Evolutionary conservation across 2,113 vertebrate species (phyloP).

Genomic region (Saguinus imperator): DNA sequence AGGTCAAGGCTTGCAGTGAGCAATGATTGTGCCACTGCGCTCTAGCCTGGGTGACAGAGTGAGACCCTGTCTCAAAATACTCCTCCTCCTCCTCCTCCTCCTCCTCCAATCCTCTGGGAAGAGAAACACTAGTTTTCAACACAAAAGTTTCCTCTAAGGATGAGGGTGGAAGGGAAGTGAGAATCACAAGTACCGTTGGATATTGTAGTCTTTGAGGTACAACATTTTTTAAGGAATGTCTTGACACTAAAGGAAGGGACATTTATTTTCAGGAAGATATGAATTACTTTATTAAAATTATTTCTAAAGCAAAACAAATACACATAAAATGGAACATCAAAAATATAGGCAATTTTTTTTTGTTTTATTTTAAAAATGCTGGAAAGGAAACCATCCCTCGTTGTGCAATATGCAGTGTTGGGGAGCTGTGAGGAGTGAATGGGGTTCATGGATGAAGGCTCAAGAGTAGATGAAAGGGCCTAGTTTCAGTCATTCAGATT

Average conservation of each 20-base stretch:
- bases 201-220: background rate
- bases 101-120: background rate
- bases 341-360: background rate
- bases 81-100: accelerated
- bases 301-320: background rate
- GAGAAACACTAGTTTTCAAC: background rate
- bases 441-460: no score
- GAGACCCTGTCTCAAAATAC: no score
- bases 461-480: background rate
- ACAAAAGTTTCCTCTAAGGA: background rate
- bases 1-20: no score
- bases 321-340: background rate
- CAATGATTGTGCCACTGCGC: no score
- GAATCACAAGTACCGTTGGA: accelerated
- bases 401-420: accelerated
- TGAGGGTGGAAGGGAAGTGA: background rate
- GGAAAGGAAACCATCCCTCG: accelerated
- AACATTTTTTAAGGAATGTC: background rate
- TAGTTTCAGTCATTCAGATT: no score
- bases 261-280: background rate
- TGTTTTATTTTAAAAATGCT: background rate
- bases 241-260: background rate
- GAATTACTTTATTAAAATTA: background rate
- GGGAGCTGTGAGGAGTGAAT: accelerated
- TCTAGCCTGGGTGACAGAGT: no score